A percentile compares a stretch with the other conserved stretches of the same genome.
These are phyloP conservation scores for Protosalanx chinensis DNA, from an alignment of 2,797 vertebrate genomes.

Conservation along the genomic window DNA sequence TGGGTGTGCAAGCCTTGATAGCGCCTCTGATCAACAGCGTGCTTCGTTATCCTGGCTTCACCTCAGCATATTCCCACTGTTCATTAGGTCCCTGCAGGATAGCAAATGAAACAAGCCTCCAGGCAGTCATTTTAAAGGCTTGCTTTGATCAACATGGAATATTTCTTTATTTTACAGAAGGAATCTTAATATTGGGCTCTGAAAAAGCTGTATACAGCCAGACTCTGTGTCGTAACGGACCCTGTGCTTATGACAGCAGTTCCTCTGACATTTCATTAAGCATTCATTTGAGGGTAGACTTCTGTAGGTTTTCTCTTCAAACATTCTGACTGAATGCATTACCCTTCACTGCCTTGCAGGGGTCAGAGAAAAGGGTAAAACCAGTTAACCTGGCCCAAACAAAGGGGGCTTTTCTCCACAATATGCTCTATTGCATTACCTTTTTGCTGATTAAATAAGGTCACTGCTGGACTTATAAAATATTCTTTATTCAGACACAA, in stretches of 20 bases:
- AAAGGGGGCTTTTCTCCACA: neutral
- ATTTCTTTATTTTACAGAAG: neutral
- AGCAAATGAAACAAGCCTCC: neutral
- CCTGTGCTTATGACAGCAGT: neutral
- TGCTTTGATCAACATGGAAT: neutral
- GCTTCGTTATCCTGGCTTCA: neutral
- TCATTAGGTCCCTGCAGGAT: neutral
- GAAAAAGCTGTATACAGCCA: neutral
- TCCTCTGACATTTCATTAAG: conserved; percentile 6
- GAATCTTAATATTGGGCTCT: neutral
- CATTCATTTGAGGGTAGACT: conserved; percentile 1
- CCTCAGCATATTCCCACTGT: neutral
- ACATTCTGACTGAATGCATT: conserved; percentile 6
- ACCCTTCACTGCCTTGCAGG: neutral
- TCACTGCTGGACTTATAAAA: neutral
- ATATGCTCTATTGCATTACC: neutral
- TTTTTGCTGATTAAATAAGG: neutral
- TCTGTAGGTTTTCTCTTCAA: conserved; percentile 2
- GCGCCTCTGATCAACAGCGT: no score
- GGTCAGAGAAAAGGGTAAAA: neutral
- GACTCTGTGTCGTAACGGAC: neutral
- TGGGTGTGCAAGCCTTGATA: neutral
- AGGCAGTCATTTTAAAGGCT: neutral
- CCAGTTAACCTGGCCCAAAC: conserved; percentile 2
- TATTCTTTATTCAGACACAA: neutral